These are phyloP conservation scores for Coecobrya sp. DNA, from an alignment of 2,888 invertebrate species.

Conservation along the genomic window DNA sequence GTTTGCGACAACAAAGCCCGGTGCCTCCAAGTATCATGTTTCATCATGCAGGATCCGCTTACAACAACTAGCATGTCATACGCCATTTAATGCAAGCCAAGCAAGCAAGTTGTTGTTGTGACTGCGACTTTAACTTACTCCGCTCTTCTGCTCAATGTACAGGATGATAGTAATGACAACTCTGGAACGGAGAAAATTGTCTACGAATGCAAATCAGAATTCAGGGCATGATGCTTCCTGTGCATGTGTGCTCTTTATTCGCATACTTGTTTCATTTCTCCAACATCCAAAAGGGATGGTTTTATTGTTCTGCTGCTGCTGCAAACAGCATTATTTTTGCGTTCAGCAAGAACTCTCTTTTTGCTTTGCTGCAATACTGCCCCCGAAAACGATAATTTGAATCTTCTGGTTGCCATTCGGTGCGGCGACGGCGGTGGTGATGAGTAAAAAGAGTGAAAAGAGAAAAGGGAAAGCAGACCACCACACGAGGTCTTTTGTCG, in stretches of 20 bases:
- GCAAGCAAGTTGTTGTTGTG: neutral
- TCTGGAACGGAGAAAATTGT: neutral
- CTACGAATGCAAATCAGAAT: constrained; percentile 41
- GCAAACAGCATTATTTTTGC: neutral
- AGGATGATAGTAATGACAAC: neutral
- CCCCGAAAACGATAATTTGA: constrained; percentile 58
- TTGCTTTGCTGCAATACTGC: neutral
- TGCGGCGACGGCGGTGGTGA: neutral
- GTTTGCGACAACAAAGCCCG: constrained; percentile 55
- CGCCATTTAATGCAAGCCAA: constrained; percentile 22
- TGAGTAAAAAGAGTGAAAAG: neutral
- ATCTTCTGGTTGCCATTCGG: constrained; percentile 5
- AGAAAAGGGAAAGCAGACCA: constrained; percentile 36
- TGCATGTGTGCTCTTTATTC: neutral
- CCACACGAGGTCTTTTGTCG: constrained; percentile 47
- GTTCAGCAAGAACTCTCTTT: neutral
- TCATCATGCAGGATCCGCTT: constrained; percentile 41
- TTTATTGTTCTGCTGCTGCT: neutral
- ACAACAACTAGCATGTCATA: constrained; percentile 36
- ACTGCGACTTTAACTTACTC: too few relatives aligned
- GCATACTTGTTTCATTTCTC: constrained; percentile 16
- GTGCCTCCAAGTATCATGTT: constrained; percentile 45
- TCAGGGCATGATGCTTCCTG: neutral
- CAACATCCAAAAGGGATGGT: neutral
- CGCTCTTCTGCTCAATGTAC: neutral